These are phyloP conservation scores for Ophion costatus DNA, from an alignment of 2,888 invertebrate genomes.

Conservation along the genomic window DNA sequence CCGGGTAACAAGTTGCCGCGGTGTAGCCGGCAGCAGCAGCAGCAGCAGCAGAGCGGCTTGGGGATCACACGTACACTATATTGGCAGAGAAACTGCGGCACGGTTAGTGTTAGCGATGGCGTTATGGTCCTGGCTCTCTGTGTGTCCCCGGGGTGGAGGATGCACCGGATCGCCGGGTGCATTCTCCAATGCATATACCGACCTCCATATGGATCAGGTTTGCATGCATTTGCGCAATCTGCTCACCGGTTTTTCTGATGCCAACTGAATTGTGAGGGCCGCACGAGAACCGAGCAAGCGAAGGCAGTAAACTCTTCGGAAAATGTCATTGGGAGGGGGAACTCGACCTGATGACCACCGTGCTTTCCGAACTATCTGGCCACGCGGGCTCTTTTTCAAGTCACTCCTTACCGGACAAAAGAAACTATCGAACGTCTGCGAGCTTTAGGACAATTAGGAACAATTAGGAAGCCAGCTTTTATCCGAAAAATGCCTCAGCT, in stretches of 20 bases:
- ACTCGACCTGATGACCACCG: too few relatives aligned
- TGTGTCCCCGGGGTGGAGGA: neutral
- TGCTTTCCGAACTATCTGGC: too few relatives aligned
- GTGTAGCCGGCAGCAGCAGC: slow-evolving; percentile 61
- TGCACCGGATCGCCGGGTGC: neutral
- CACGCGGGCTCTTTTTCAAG: too few relatives aligned
- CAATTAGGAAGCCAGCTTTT: too few relatives aligned
- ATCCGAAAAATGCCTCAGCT: too few relatives aligned
- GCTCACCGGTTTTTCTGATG: neutral
- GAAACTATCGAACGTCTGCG: too few relatives aligned
- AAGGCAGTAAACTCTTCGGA: neutral
- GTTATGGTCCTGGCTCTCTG: neutral
- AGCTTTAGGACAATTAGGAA: too few relatives aligned
- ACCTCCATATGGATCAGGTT: neutral
- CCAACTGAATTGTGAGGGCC: neutral
- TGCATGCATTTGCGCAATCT: neutral
- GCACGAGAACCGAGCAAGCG: neutral
- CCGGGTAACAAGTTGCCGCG: slow-evolving; percentile 73
- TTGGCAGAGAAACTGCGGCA: slow-evolving; percentile 32
- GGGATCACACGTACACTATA: slow-evolving; percentile 10
- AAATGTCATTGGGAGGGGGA: neutral
- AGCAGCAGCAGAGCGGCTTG: slow-evolving; percentile 35
- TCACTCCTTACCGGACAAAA: too few relatives aligned
- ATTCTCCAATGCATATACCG: neutral
- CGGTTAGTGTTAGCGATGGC: slow-evolving; percentile 42